Conservation (phyloP, 2,113 vertebrate species). For the Cariama cristata region DNA sequence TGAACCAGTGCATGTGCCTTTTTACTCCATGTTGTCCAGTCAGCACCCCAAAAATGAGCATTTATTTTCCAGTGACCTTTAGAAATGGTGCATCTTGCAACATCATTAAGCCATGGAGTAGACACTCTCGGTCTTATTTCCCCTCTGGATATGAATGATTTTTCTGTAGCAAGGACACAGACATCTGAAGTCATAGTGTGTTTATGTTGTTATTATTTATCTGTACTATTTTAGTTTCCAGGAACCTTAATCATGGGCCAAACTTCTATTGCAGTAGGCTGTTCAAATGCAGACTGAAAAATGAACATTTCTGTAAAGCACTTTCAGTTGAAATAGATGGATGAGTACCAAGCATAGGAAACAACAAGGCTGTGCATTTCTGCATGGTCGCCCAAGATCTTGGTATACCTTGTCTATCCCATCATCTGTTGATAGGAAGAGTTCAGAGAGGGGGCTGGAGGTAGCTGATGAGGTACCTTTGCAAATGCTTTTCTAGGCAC, state of each 20-base stretch:
- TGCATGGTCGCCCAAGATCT: fast-evolving
- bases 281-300: conserved; percentile 29
- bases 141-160: background rate
- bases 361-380: background rate
- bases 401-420: background rate
- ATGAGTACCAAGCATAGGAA: background rate
- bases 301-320: background rate
- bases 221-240: background rate
- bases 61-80: background rate
- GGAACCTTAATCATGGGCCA: background rate
- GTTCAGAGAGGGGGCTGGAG: background rate
- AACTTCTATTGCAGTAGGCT: background rate
- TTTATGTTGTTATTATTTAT: background rate
- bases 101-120: background rate
- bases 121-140: background rate
- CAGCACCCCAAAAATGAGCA: background rate
- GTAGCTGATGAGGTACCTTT: background rate
- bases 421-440: background rate
- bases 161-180: background rate
- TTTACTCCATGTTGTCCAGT: background rate
- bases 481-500: background rate
- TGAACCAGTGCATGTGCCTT: background rate
- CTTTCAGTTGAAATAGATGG: background rate
- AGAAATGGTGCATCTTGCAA: background rate
- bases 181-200: background rate